Percentiles rank a stretch among this genome's conserved stretches.
phyloP scores from a whole-genome alignment of 2,797 vertebrate genomes.

The Triplophysa yarkandensis region DNA sequence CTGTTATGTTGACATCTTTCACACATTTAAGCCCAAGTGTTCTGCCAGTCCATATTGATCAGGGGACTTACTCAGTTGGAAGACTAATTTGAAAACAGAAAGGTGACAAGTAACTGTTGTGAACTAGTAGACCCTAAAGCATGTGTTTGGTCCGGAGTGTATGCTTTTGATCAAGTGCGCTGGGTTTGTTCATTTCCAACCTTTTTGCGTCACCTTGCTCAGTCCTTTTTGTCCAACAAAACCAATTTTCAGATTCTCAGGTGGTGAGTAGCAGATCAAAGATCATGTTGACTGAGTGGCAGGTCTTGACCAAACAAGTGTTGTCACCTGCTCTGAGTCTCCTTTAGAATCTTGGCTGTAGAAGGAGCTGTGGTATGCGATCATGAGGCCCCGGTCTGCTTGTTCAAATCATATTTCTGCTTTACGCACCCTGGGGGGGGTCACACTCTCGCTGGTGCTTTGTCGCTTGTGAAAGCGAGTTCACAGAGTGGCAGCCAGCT shows the following conservation, averaged over 20 bases:
- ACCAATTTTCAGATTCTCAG: constrained; percentile 1
- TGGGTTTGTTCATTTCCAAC: constrained; percentile 13
- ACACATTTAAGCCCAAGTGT: constrained; percentile 43
- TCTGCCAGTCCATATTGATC: constrained; percentile 47
- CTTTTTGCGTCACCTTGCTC: neutral
- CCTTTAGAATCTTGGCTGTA: constrained; percentile 27
- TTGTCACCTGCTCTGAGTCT: constrained; percentile 47
- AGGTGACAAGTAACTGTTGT: constrained; percentile 38
- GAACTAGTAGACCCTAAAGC: constrained; percentile 30
- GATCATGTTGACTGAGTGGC: neutral
- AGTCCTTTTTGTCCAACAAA: neutral
- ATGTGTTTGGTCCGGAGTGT: constrained; percentile 9
- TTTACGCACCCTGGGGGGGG: constrained; percentile 58
- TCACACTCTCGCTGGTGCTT: constrained; percentile 54
- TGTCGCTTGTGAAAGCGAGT: constrained; percentile 57
- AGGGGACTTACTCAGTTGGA: constrained; percentile 35
- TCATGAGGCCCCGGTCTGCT: constrained; percentile 50
- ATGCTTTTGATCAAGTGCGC: constrained; percentile 21
- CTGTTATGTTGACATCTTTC: constrained; percentile 44
- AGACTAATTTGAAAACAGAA: constrained; percentile 36
- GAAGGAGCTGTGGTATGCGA: constrained; percentile 51
- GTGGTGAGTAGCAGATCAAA: constrained; percentile 11
- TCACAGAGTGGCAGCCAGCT: constrained; percentile 50
- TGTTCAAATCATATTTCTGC: constrained; percentile 58
- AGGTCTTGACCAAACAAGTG: constrained; percentile 35